Evolutionary conservation across 2,888 invertebrate genomes (phyloP), one percentile per base, ranked within the genome.

Genomic region (Pyrrhia umbra): DNA sequence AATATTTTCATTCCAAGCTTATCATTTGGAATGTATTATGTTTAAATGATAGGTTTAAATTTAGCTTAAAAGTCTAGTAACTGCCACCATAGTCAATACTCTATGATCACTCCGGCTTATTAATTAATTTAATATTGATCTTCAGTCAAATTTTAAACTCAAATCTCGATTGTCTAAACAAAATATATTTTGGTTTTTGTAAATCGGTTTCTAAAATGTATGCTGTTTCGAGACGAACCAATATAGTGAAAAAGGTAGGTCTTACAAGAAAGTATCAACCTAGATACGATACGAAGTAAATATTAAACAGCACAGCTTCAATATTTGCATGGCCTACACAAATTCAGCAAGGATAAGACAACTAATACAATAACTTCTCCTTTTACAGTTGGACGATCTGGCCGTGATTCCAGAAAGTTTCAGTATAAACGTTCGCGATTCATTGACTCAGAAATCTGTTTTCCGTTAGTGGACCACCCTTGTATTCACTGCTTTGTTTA

Each of bases 371-470:
- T 86, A 85, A 85, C 86, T 85, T 85, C 84, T 84, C 80, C 83
- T 88, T 88, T 91, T 83, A 89, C 91, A 89, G 85, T 87, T 85
- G 88, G 84, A 65, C 84, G 88, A 87, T 87, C 87, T 86, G 79
- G 75, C 80, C 82, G 83, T 87, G 86, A 89, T 90, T 88, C 82
- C 87, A 82, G 85, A 87, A 88, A 91, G 83, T 90, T 90, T 85
- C 82, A 81, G 82, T 83, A 85, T 82, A 86, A 88, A 87, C 83
- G 85, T 86, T 89, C 79, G 85, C 88, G 90, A 91, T 68, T 87
- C 92, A 91, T 85, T 92, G 93, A 85, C 67, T 91, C 83, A 90
- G 92, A 92, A 92, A 92, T 91, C 89, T 90, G 90, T 90, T 90
- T 89, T 85, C 87, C 83, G 85, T 84, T 76, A 78, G 82, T 83